These are phyloP conservation scores for Heteractis magnifica DNA, from an alignment of 92 coral and sea anemone species.

Conservation along the genomic window DNA sequence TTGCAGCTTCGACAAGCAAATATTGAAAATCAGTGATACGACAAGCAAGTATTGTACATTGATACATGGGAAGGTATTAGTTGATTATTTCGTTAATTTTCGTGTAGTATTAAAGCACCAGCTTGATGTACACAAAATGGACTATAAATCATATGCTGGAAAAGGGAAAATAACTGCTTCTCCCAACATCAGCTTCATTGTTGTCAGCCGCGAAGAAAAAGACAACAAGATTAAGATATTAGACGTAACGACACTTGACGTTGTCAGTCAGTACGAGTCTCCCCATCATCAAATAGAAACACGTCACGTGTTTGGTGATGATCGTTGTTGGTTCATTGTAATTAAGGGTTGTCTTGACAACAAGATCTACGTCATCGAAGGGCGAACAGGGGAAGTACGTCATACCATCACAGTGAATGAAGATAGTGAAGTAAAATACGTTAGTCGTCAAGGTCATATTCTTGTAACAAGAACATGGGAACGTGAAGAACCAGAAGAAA, in stretches of 20 bases:
- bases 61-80: too few species aligned
- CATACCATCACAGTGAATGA: neutral
- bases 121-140: too few species aligned
- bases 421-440: neutral
- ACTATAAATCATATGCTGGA: too few species aligned
- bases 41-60: too few species aligned
- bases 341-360: neutral
- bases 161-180: neutral
- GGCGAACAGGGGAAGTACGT: neutral
- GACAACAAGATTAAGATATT: neutral
- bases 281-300: conserved; percentile 3
- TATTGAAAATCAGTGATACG: too few species aligned
- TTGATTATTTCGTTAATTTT: too few species aligned
- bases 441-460: conserved; percentile 15
- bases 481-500: neutral
- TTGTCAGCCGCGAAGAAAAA: neutral
- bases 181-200: neutral
- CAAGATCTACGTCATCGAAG: conserved; percentile 16
- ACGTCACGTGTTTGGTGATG: conserved; percentile 16
- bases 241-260: conserved; percentile 1
- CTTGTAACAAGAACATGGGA: neutral
- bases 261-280: neutral
- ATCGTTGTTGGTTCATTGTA: neutral
- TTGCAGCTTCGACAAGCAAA: neutral
- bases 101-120: too few species aligned